Evolutionary conservation across 2,113 vertebrate genomes (phyloP), one percentile per base, ranked within the genome.

Genomic region (Psophia crepitans): DNA sequence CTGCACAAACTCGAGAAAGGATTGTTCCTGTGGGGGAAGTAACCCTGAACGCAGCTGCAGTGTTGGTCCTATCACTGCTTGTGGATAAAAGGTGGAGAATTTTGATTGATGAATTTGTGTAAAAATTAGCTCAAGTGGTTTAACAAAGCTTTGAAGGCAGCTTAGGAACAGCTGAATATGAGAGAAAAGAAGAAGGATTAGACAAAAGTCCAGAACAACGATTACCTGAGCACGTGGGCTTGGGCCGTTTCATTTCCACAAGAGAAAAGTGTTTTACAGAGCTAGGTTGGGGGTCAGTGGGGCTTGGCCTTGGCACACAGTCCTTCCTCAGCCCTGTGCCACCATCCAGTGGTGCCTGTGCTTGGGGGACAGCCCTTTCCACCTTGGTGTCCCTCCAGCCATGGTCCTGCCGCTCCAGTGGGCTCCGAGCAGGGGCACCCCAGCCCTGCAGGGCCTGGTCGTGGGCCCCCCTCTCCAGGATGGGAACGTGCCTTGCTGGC

Each of bases 161-260:
- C 61, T 61, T 35, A 71, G 46, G 48, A 65, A 8, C 41, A 53
- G 37, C 35, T 56, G 35, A 76, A 33, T 35, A 20, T 19, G 53
- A 51, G 18, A 51, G 21, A 46, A n/a, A 71, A 48, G 37, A 64
- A 63, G 63, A 51, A 80, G 20, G 27, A 35, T 71, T 57, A 63
- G 63, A 37, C 33, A 26, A 15, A 82, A 22, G 39, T 32, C 39
- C 63, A 76, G 64, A 81, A 73, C 28, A 51, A 32, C 1, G 2
- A 73, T 65, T 14, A 33, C n/a, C 30, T 1, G 4, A 74, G 46
- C 60, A 53, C 11, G 1, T 0, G 2, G 35, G 17, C 30, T 39
- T 51, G 75, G 39, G 49, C 39, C 69, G 35, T 46, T 91, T 79
- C 28, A 39, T 11, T 51, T 68, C 73, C 56, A n/a, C 20, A n/a